These are phyloP conservation scores for Centropyge bicolor DNA, from an alignment of 2,797 vertebrate species.

Conservation along the genomic window DNA sequence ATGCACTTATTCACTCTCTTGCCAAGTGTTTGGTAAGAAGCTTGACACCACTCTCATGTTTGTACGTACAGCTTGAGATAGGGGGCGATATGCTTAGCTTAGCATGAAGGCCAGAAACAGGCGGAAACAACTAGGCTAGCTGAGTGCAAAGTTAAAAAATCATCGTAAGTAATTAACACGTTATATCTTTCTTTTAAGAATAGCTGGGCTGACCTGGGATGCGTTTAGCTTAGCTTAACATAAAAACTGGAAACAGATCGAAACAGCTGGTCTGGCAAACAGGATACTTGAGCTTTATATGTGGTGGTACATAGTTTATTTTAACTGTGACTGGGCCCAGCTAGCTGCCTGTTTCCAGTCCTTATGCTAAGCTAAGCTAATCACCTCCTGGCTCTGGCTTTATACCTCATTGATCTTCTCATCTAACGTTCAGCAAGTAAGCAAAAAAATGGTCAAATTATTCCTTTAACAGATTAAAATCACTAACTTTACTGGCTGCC, in stretches of 20 bases:
- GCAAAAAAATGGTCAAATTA: not conserved
- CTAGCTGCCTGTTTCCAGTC: not conserved
- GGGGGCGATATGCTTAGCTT: not conserved
- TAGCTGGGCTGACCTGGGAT: not conserved
- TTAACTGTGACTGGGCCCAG: not conserved
- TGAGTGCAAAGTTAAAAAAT: not conserved
- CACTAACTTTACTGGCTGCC: constrained; percentile 4
- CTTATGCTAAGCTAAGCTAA: constrained; percentile 2
- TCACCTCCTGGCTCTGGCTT: not conserved
- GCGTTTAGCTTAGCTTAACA: constrained; percentile 8
- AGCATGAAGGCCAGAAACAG: not conserved
- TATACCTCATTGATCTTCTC: not conserved
- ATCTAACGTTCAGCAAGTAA: not conserved
- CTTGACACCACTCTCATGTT: not conserved
- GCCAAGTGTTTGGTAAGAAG: not conserved
- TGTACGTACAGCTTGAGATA: not conserved
- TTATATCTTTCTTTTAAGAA: not conserved
- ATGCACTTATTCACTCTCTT: not conserved
- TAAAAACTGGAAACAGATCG: not conserved
- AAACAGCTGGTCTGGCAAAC: not conserved
- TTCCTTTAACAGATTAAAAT: constrained; percentile 1
- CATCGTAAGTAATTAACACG: not conserved
- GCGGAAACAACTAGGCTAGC: not conserved
- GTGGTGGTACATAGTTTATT: not conserved
- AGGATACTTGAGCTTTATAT: not conserved